Base-by-base conservation (phyloP, 2,888 invertebrate species). In the Gnatocerus cornutus region DNA sequence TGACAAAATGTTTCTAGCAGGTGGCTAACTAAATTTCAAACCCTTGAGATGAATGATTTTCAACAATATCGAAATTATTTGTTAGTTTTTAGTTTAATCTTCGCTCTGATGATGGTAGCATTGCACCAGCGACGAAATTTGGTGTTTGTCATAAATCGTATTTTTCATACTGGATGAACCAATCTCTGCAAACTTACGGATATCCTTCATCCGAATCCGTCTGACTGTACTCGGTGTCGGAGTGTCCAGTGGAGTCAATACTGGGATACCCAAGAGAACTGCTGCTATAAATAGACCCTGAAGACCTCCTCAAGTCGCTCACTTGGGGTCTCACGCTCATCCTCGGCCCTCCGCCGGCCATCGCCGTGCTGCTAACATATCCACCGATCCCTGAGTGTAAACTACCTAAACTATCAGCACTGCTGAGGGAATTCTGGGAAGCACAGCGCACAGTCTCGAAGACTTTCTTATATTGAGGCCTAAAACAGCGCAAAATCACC, bases 381-480 rank as follows among this genome's bases (percentile, higher is more conserved):
- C 83, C 81, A 9, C 82, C 82, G 30, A 79, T 74, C 9, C 80
- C 79, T 7, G 81, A 82, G 71, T 80, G 80, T 9, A 84, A 68
- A 66, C 82, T 82, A 12, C 80, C 81, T 33, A 87, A 85, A 68
- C 89, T 89, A 75, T 89, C 89, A 13, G 86, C 85, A 68, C 88
- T 87, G 59, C 87, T 82, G 2, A 84, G 74, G 1, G 85, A 85
- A 64, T 76, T 84, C 61, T 83, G 91, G 29, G 92, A 91, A 65
- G 93, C 94, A 81, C 92, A 93, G 73, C 93, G 90, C 74, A 96
- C 96, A 0, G 97, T 97, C 80, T 97, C 96, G 84, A 97, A 96
- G 68, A 96, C 93, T 84, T 94, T 94, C 83, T 93, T 93, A 86
- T 93, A 96, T 77, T 93, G 91, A 66, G 92, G 91, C 78, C 93